Base-by-base conservation (phyloP, 2,888 invertebrate genomes). In the Dendrolimus houi region DNA sequence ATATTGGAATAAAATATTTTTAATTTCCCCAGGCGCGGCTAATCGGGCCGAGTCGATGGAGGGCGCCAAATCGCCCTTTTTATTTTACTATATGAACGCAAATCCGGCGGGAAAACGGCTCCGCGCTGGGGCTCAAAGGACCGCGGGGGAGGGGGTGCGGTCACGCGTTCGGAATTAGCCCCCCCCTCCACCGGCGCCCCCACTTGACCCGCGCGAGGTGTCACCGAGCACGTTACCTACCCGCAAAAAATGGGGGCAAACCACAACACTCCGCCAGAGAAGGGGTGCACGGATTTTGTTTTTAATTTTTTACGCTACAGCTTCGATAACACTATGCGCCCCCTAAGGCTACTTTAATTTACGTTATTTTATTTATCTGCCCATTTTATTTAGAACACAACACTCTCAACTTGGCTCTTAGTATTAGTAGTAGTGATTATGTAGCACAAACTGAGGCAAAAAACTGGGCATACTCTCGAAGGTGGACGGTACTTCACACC, bases 11-110 rank as follows among this genome's bases (percentile, higher is more conserved):
- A 87, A 87, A 87, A 88, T 86, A 87, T 87, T 87, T 88, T 87
- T 88, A 88, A 88, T 88, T 88, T 87, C 88, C 87, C 88, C 80
- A 84, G 87, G 85, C 87, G 84, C 85, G 85, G 85, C 86, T 88
- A 88, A 88, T 88, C 87, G 87, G 83, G 77, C 82, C 76, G 80
- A 80, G 83, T 79, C 86, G 82, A 84, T 83, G 85, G 85, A 86
- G 87, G 86, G 86, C 83, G 81, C 83, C 83, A 85, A 86, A 86
- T 86, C 87, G 87, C 86, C 87, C 87, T 87, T 88, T 87, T 87
- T 87, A 87, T 87, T 88, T 86, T 82, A 82, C 85, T 83, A 77
- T 86, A 85, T 83, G 85, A 85, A 85, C 84, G 85, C 83, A 87
- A 87, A 87, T 87, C 86, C 87, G 84, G 83, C 85, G 85, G 87